These are phyloP conservation scores for Conus ventricosus DNA, from an alignment of 1,140 invertebrate species.

Conservation along the genomic window DNA sequence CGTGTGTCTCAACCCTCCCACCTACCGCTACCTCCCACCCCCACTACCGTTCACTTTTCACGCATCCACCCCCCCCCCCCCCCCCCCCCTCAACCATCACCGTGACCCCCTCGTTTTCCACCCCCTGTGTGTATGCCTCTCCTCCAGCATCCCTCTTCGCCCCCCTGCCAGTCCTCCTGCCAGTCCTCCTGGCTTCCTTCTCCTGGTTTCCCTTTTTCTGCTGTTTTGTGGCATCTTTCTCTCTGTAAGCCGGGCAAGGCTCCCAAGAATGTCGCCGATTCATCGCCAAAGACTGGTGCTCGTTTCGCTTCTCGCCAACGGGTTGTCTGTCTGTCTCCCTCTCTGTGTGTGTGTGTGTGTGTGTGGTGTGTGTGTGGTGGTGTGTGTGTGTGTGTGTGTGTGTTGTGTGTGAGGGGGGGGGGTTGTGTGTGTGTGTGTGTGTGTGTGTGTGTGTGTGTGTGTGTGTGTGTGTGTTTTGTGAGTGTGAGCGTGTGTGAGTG, in stretches of 20 bases:
- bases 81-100: background rate
- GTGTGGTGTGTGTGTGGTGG: background rate
- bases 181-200: background rate
- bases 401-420: too few relatives aligned
- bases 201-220: background rate
- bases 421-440: too few relatives aligned
- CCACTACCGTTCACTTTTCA: too few relatives aligned
- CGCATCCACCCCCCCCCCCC: background rate
- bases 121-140: background rate
- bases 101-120: background rate
- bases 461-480: too few relatives aligned
- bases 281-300: background rate
- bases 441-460: too few relatives aligned
- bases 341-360: background rate
- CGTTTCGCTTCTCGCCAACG: background rate
- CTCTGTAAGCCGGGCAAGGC: background rate
- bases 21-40: background rate
- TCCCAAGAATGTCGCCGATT: background rate
- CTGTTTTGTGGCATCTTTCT: background rate
- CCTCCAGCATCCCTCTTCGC: background rate
- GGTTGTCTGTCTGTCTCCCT: background rate
- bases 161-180: background rate
- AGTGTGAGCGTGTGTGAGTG: background rate
- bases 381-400: too few relatives aligned
- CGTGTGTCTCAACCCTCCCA: background rate